phyloP scores from a whole-genome alignment of 1,140 invertebrate genomes.

The Cotesia chilonis region DNA sequence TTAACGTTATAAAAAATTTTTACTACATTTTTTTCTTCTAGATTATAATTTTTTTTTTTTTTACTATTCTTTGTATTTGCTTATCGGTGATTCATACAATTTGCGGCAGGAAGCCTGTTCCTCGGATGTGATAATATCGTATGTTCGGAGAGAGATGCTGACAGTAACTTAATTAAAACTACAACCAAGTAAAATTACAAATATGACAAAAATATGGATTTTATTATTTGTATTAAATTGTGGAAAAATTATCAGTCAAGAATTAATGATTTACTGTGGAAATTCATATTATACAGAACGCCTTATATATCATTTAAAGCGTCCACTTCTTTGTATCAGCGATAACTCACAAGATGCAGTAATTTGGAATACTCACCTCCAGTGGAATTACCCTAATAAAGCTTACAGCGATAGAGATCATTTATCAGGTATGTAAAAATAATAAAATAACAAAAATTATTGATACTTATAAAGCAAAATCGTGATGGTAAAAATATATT shows the following conservation, averaged over 20 bases:
- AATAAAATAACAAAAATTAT: too few relatives aligned
- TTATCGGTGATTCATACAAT: slow-evolving; percentile 24
- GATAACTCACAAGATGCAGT: slow-evolving; percentile 21
- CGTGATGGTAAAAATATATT: not conserved
- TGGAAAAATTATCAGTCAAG: not conserved
- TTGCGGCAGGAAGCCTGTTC: slow-evolving; percentile 24
- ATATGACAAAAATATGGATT: too few relatives aligned
- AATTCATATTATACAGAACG: not conserved
- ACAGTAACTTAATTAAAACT: too few relatives aligned
- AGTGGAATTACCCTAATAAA: not conserved
- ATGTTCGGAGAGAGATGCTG: not conserved
- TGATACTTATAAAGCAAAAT: not conserved
- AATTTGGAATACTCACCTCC: slow-evolving; percentile 27
- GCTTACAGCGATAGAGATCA: not conserved
- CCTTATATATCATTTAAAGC: not conserved
- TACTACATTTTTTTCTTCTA: not conserved
- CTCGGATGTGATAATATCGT: not conserved
- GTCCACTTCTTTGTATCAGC: slow-evolving; percentile 19
- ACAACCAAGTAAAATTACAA: too few relatives aligned
- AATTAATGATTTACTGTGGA: not conserved
- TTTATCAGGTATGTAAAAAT: not conserved
- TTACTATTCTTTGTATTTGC: not conserved
- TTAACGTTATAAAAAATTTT: too few relatives aligned
- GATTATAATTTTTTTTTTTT: not conserved
- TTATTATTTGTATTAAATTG: too few relatives aligned